Evolutionary conservation across 2,888 invertebrate genomes (phyloP).

Genomic region (Cataglyphis albicans): DNA sequence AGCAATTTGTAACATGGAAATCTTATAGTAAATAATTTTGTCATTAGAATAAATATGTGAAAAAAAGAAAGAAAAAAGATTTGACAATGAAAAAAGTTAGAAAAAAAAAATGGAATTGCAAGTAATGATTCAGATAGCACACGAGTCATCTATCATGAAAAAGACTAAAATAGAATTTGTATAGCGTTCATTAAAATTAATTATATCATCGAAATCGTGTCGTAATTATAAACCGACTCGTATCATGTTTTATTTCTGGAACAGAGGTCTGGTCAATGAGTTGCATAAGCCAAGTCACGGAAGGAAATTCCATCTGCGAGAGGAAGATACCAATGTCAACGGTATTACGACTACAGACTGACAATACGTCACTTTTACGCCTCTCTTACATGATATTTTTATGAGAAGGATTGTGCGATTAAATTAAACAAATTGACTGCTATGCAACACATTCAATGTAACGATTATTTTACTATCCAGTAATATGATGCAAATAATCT

Average conservation of each 20-base stretch:
- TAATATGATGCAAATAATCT: not conserved
- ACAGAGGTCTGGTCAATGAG: conserved; percentile 12
- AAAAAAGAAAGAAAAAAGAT: not conserved
- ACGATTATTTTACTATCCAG: not conserved
- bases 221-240: not conserved
- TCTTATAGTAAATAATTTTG: not conserved
- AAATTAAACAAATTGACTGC: not conserved
- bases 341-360: not conserved
- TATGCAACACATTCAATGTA: not conserved
- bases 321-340: not conserved
- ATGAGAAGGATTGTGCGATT: not conserved
- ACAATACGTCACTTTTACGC: conserved; percentile 7
- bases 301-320: conserved; percentile 1
- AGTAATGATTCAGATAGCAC: not conserved
- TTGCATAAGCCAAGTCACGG: not conserved
- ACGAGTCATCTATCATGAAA: not conserved
- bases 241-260: conserved; percentile 31
- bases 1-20: not conserved
- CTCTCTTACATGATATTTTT: not conserved
- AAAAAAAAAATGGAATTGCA: not conserved
- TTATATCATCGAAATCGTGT: not conserved
- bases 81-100: conserved; percentile 4
- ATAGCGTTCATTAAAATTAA: conserved; percentile 8
- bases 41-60: not conserved
- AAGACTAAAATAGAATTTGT: not conserved